A percentile compares a stretch with the other conserved stretches of the same genome.
Evolutionary conservation across 2,113 vertebrate genomes (phyloP).

Genomic region (Ranitomeya variabilis): DNA sequence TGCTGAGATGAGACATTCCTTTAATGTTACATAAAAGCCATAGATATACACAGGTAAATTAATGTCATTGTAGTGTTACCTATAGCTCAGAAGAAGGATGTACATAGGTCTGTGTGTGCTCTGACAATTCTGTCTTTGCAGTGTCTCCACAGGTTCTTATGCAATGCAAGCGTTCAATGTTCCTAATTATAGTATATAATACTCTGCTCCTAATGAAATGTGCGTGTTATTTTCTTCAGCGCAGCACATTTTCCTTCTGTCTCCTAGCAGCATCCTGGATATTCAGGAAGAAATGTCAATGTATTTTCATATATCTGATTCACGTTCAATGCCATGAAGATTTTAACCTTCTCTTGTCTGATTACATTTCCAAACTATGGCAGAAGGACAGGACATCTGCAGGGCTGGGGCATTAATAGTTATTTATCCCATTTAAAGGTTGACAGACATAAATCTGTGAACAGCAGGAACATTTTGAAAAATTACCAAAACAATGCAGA

Average conservation of each 20-base stretch:
- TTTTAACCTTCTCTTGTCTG: slow-evolving; percentile 47
- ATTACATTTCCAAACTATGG: neutral
- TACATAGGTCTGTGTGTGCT: neutral
- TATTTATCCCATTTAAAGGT: neutral
- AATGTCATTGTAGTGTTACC: neutral
- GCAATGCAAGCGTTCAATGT: slow-evolving; percentile 18
- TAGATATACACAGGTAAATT: neutral
- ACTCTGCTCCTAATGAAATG: slow-evolving; percentile 36
- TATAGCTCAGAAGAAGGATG: neutral
- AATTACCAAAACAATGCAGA: neutral
- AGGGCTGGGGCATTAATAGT: neutral
- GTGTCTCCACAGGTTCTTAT: slow-evolving; percentile 22
- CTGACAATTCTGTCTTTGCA: neutral
- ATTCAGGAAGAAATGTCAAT: slow-evolving; percentile 50
- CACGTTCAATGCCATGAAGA: slow-evolving; percentile 23
- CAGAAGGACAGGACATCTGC: neutral
- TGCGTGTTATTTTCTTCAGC: slow-evolving; percentile 41
- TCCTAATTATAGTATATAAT: slow-evolving; percentile 53
- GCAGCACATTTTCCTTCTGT: slow-evolving; percentile 50
- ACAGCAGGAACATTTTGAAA: neutral
- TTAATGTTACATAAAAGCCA: neutral
- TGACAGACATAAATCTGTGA: neutral
- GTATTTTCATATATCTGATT: slow-evolving; percentile 52
- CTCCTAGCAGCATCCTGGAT: slow-evolving; percentile 54
- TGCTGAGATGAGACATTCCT: neutral